phyloP scores from a whole-genome alignment of 2,888 invertebrate genomes.

The Nymphalis c-album region DNA sequence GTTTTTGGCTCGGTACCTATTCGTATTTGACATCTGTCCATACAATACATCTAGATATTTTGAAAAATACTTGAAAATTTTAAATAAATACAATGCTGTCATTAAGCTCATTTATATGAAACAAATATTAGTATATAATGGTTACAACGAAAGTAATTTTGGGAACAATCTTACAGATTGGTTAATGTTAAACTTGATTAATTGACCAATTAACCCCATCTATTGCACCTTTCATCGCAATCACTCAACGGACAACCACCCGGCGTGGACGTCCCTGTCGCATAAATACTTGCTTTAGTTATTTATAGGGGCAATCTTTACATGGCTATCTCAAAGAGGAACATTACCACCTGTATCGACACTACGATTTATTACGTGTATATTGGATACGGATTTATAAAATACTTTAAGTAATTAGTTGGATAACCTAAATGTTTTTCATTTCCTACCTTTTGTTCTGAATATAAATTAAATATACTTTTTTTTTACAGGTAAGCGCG shows the following conservation, averaged over 20 bases:
- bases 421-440: neutral
- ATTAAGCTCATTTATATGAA: too few species aligned
- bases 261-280: slow-evolving; percentile 58
- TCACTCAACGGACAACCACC: slow-evolving; percentile 63
- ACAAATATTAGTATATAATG: neutral
- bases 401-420: slow-evolving; percentile 4
- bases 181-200: slow-evolving; percentile 56
- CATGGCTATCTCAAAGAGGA: slow-evolving; percentile 57
- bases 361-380: slow-evolving; percentile 62
- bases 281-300: slow-evolving; percentile 56
- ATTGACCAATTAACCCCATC: slow-evolving; percentile 73
- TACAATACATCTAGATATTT: slow-evolving; percentile 3
- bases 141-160: neutral
- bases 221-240: slow-evolving; percentile 63
- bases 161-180: slow-evolving; percentile 33
- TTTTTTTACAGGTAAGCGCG: slow-evolving; percentile 29
- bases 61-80: neutral
- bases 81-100: neutral
- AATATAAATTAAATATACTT: neutral
- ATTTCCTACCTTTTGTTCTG: neutral
- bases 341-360: slow-evolving; percentile 59
- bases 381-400: slow-evolving; percentile 22
- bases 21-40: slow-evolving; percentile 33
- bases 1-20: slow-evolving; percentile 52
- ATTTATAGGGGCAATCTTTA: slow-evolving; percentile 76